Percentiles rank a stretch among this genome's conserved stretches.
These are phyloP conservation scores for Donacobius atricapilla DNA, from an alignment of 2,113 vertebrate genomes.

Conservation along the genomic window DNA sequence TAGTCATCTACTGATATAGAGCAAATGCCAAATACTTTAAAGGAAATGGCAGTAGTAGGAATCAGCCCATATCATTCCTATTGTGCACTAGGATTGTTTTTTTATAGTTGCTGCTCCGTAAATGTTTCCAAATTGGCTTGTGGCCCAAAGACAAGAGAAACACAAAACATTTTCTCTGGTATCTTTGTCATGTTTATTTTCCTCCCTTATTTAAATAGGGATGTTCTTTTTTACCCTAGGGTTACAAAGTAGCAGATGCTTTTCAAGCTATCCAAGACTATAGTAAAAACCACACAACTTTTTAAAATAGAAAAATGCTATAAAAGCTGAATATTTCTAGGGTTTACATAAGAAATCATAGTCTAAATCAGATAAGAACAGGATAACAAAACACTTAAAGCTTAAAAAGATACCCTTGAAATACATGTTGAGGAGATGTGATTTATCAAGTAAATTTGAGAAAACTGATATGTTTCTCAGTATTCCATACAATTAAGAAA, in stretches of 20 bases:
- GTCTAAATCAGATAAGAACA: not conserved
- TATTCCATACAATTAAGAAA: not conserved
- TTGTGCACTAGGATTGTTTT: not conserved
- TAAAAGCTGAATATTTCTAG: not conserved
- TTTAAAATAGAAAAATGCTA: not conserved
- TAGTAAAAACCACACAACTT: not conserved
- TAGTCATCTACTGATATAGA: not conserved
- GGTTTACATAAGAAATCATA: not conserved
- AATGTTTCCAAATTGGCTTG: constrained; percentile 1
- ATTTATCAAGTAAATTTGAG: not conserved
- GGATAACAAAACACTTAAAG: not conserved
- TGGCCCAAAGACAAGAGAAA: not conserved
- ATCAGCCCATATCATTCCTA: not conserved
- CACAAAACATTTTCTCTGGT: not conserved
- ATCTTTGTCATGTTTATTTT: not conserved
- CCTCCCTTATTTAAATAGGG: not conserved
- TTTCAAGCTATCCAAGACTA: not conserved
- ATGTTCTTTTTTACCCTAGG: not conserved
- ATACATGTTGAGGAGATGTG: not conserved
- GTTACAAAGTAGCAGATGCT: not conserved
- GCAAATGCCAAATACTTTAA: not conserved
- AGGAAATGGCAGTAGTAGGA: not conserved
- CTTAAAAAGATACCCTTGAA: not conserved
- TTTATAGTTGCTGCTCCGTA: not conserved
- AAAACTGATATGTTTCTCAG: not conserved